Base-by-base conservation (phyloP, 2,888 invertebrate genomes). In the Brenthis ino region DNA sequence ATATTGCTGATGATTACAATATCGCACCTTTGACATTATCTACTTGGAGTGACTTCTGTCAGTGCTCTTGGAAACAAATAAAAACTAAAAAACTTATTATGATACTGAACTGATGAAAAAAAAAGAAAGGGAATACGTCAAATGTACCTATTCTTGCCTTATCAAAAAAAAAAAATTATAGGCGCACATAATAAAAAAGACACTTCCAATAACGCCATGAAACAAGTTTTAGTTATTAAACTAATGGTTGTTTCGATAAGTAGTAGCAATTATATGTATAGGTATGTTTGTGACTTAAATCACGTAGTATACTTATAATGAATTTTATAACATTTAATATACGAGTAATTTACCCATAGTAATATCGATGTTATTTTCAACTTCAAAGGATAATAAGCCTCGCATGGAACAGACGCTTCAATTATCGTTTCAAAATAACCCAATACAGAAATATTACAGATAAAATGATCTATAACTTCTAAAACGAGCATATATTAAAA, bases 381-480 rank as follows among this genome's bases (percentile, higher is more conserved):
- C 65, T 65, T 57, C 57, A 68, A 57, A 64, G 65, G 57, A 67
- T 65, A 67, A 58, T 47, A 65, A 43, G 53, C 53, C 8, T 28
- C 55, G 8, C 20, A 54, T 16, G 56, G 24, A 43, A 43, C 65
- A 28, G 13, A 16, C 24, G 28, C 24, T 65, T 20, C 20, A 65
- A 65, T 65, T 58, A 65, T 65, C 51, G 28, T 57, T 47, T 65
- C 43, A 58, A 28, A 65, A 65, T 24, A 47, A 64, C 47, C 54
- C 54, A n/a, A 24, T n/a, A 57, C 53, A n/a, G 12, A 24, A 65
- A 65, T 65, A 33, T 63, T n/a, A 63, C 16, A 8, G 16, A 43
- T 20, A 43, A 54, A 53, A 63, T 16, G 11, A 43, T 43, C 8
- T 37, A 11, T 43, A 43, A 11, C 8, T 43, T 43, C 11, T 11